Percentiles rank a stretch among this genome's conserved stretches.
Conservation (phyloP, 1,140 invertebrate genomes). For the Tyrophagus putrescentiae region DNA sequence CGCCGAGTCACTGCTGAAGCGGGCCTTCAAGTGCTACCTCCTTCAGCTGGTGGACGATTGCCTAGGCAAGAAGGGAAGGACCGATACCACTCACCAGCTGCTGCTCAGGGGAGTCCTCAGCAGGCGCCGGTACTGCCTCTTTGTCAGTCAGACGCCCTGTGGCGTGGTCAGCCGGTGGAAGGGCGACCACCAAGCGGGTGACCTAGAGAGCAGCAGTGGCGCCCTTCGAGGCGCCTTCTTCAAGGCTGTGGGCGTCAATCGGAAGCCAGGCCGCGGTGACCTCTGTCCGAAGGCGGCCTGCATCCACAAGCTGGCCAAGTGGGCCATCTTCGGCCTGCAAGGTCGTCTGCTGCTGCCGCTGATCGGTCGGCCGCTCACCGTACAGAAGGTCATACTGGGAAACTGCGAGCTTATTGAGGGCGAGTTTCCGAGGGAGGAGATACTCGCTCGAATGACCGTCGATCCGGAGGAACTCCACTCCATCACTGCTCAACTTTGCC, state of each 20-base stretch:
- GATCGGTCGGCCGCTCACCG: neutral
- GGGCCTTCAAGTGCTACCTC: slow-evolving; percentile 20
- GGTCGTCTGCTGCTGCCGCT: neutral
- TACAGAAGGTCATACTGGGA: slow-evolving; percentile 17
- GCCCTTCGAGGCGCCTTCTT: too few relatives aligned
- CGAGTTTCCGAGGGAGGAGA: neutral
- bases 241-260: neutral
- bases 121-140: neutral
- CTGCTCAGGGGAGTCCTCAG: neutral
- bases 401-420: slow-evolving; percentile 6
- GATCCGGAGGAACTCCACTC: neutral
- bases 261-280: slow-evolving; percentile 20
- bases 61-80: neutral
- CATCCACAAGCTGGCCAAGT: slow-evolving; percentile 17
- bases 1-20: slow-evolving; percentile 21
- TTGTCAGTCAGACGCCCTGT: slow-evolving; percentile 20
- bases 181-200: neutral
- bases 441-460: neutral
- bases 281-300: slow-evolving; percentile 9
- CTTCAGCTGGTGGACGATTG: neutral
- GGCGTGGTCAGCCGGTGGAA: slow-evolving; percentile 14
- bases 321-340: slow-evolving; percentile 16
- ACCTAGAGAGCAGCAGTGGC: too few relatives aligned
- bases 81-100: slow-evolving; percentile 1
- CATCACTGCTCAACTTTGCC: neutral